These are phyloP conservation scores for Aleiodes testaceus DNA, from an alignment of 2,888 invertebrate genomes.

Conservation along the genomic window DNA sequence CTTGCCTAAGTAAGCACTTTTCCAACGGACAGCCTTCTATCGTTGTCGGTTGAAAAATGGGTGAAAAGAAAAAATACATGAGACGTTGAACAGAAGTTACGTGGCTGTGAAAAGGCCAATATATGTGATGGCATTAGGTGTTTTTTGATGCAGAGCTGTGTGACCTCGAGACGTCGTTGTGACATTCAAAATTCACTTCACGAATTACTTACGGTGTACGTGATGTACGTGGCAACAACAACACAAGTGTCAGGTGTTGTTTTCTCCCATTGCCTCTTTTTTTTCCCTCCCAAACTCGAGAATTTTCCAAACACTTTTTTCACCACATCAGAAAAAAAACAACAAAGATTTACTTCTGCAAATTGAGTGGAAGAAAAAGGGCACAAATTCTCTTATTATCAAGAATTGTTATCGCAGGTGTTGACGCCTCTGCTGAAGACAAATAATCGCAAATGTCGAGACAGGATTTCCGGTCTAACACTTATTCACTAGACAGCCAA, in stretches of 20 bases:
- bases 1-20: constrained; percentile 34
- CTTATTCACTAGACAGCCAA: constrained; percentile 29
- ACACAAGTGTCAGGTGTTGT: background rate
- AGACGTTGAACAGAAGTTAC: constrained; percentile 14
- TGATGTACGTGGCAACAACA: constrained; percentile 59
- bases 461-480: constrained; percentile 49
- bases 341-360: background rate
- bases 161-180: constrained; percentile 48
- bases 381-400: background rate
- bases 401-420: background rate
- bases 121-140: constrained; percentile 37
- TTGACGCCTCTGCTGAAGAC: background rate
- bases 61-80: constrained; percentile 25
- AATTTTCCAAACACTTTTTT: background rate
- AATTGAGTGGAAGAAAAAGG: background rate
- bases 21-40: constrained; percentile 1
- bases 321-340: no score
- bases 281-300: background rate
- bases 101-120: constrained; percentile 35
- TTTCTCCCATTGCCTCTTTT: background rate
- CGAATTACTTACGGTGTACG: constrained; percentile 65
- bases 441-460: constrained; percentile 36
- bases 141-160: constrained; percentile 20
- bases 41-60: background rate
- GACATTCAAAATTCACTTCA: constrained; percentile 62